Evolutionary conservation across 1,140 invertebrate genomes (phyloP).

Genomic region (Planococcus citri): DNA sequence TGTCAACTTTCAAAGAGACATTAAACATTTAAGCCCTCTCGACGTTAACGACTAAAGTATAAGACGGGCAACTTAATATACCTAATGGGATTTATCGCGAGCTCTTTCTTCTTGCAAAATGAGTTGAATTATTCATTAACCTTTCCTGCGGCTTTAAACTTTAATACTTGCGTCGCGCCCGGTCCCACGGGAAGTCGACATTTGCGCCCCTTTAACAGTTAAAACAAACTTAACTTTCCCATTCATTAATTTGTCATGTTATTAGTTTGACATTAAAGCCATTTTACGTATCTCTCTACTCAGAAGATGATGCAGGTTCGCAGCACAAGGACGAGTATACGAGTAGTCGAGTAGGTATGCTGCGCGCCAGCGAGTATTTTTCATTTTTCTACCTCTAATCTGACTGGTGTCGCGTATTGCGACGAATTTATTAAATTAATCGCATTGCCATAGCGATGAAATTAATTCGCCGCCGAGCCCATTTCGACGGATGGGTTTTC

Average conservation of each 20-base stretch:
- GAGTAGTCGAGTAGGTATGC: too few species aligned
- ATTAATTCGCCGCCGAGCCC: too few species aligned
- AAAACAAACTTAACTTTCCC: constrained; percentile 18
- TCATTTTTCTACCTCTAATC: too few species aligned
- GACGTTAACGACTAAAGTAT: constrained; percentile 19
- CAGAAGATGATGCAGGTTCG: background rate
- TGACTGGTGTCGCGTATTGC: too few species aligned
- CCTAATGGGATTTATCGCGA: constrained; percentile 19
- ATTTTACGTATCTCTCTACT: too few species aligned
- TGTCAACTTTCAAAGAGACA: constrained; percentile 20
- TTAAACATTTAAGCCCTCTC: constrained; percentile 17
- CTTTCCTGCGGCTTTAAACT: constrained; percentile 14
- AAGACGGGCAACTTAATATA: constrained; percentile 19
- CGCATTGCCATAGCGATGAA: too few species aligned
- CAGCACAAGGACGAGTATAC: too few species aligned
- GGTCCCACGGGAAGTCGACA: constrained; percentile 18
- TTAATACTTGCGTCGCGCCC: constrained; percentile 17
- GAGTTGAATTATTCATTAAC: constrained; percentile 20
- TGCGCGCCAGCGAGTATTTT: too few species aligned
- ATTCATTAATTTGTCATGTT: constrained; percentile 20
- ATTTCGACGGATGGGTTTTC: too few species aligned
- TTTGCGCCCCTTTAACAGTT: constrained; percentile 17
- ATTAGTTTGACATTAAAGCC: constrained; percentile 16
- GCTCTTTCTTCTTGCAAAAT: constrained; percentile 17
- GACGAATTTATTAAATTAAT: too few species aligned